Evolutionary conservation across 2,888 invertebrate species (phyloP), one percentile per base, ranked within the genome.

Genomic region (Rhimphoctona megacephalus): DNA sequence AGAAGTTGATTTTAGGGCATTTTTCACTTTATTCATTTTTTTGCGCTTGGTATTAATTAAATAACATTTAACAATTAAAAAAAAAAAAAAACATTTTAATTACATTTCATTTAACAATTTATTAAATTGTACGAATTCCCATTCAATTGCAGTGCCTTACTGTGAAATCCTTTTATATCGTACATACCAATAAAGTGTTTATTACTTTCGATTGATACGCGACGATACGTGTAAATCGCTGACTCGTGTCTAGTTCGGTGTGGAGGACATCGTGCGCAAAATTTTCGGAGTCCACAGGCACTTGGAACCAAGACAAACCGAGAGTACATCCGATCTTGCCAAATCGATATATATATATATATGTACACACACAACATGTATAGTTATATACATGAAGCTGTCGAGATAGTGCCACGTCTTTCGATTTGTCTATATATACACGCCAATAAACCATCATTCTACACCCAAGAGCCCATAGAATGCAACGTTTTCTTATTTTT

Each of bases 151-250:
- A 6, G 19, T 9, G 17, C 11, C 64, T 76, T 5, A 64, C 46
- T 11, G 57, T 25, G 22, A 64, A 66, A 57, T 57, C 19, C 22
- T 49, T 30, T 33, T 52, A n/a, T 22, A 22, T 25, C 2, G 5
- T 30, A n/a, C 66, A 19, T 67, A 39, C 69, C 57, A 46, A 66
- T 66, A 80, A 81, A 77, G 77, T 83, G 77, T 86, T 77, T 83
- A 81, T 85, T 66, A 39, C 74, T 67, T 69, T 22, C 74, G 73
- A 46, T 74, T 61, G 83, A 79, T 81, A 72, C 22, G 46, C 64
- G 54, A 83, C 85, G 85, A 85, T 82, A 84, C 84, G 81, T 61
- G 67, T 72, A 82, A 88, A 88, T 85, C 85, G 88, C 89, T 88
- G 88, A 89, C 87, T 88, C 57, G 77, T 43, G 83, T 83, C 85